Evolutionary conservation across 1,140 invertebrate genomes (phyloP).

Genomic region (Xylocopa sonorina): DNA sequence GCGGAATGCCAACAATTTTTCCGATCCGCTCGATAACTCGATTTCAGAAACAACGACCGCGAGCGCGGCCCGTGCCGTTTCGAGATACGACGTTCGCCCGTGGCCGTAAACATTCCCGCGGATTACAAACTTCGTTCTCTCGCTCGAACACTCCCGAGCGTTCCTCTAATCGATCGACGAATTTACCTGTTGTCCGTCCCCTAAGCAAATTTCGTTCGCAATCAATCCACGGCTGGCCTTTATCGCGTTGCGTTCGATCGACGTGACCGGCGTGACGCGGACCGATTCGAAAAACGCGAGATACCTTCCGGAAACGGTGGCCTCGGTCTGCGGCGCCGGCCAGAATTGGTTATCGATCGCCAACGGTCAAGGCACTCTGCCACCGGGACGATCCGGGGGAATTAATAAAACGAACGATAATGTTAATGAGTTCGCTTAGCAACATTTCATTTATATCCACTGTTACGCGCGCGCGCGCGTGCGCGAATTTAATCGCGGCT

Average conservation of each 20-base stretch:
- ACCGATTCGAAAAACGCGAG: conserved; percentile 2
- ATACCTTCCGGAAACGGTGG: conserved; percentile 12
- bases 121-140: conserved; percentile 11
- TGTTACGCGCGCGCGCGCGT: not conserved
- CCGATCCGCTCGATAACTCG: conserved; percentile 24
- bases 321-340: not conserved
- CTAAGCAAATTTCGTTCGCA: not conserved
- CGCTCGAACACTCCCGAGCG: no score
- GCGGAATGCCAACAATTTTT: conserved; percentile 7
- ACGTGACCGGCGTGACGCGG: not conserved
- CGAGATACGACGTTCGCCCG: conserved; percentile 1
- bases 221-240: not conserved
- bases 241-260: conserved; percentile 14
- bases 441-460: conserved; percentile 21
- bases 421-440: conserved; percentile 25
- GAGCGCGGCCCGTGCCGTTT: conserved; percentile 4
- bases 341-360: conserved; percentile 44
- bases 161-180: not conserved
- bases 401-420: conserved; percentile 38
- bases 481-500: no score
- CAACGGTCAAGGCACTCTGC: not conserved
- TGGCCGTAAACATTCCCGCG: not conserved
- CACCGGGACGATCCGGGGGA: not conserved
- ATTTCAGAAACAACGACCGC: conserved; percentile 2
- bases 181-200: not conserved